Base-by-base conservation (phyloP, 2,113 vertebrate genomes). In the Phrynosoma blainvillii region DNA sequence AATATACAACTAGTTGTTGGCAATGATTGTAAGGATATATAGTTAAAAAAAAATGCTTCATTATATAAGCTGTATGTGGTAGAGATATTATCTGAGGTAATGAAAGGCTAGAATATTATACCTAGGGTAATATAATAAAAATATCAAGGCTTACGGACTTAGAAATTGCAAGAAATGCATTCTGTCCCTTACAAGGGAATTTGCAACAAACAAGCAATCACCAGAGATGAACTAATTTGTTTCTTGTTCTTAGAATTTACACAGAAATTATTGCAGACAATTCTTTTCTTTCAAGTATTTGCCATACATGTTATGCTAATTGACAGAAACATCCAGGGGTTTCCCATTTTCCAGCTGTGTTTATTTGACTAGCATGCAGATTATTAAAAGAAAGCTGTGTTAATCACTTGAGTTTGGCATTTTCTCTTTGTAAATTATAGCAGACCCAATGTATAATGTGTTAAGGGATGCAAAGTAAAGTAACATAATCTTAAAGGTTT, bases 341-440 rank as follows among this genome's bases (percentile, higher is more conserved):
- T 86, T 86, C 79, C 82, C 74, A 78, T 86, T 89, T 89, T 82
- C 84, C 84, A 89, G 25, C 79, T 83, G 66, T 86, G 65, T 86
- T 89, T 78, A 87, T 86, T 82, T 89, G 79, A 86, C 52, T 83
- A 83, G 74, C 84, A 79, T 84, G 10, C 8, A 7, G 79, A 66
- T 84, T 70, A 52, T 80, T 89, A 88, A 84, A 78, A 47, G 47
- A 84, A 78, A 88, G 42, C 87, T 88, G 42, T 88, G 87, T 88
- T 88, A 88, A 84, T 88, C 87, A 88, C 82, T 84, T 52, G 47
- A 14, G 65, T 79, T 84, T 84, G 87, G 66, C 82, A 84, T 65
- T 79, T 78, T 84, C 62, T 88, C 59, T 77, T 88, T 68, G 81
- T 84, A 59, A 84, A 84, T 68, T 83, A 74, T 30, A 88, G 81